These are phyloP conservation scores for Okamejei kenojei DNA, from an alignment of 2,797 vertebrate species.

Conservation along the genomic window DNA sequence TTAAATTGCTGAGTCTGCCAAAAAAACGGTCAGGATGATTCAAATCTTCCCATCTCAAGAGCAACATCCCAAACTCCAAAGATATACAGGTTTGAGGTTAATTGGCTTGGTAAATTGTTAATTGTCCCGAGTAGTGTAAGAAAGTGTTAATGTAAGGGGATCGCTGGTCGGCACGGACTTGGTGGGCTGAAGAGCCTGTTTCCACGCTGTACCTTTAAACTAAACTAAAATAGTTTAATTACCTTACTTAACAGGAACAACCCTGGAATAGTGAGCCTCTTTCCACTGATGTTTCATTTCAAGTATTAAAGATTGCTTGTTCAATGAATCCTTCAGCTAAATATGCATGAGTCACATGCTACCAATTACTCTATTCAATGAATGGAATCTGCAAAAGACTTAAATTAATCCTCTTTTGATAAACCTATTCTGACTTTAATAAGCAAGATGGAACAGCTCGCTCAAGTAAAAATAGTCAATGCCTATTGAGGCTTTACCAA, in stretches of 20 bases:
- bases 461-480: slow-evolving; percentile 13
- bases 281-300: background rate
- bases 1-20: background rate
- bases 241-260: background rate
- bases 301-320: background rate
- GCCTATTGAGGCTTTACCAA: background rate
- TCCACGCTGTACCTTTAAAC: background rate
- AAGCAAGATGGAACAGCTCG: background rate
- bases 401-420: background rate
- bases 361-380: background rate
- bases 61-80: background rate
- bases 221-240: background rate
- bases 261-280: background rate
- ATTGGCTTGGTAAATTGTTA: too few relatives aligned
- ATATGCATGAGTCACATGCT: background rate
- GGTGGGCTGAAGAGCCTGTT: too few relatives aligned
- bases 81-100: too few relatives aligned
- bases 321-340: background rate
- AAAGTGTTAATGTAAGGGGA: too few relatives aligned
- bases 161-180: too few relatives aligned
- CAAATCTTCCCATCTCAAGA: background rate
- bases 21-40: background rate
- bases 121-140: too few relatives aligned
- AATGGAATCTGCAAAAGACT: background rate
- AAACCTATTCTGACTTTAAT: slow-evolving; percentile 29